Conservation (phyloP, 1,140 invertebrate genomes). For the Drosophila mayri region DNA sequence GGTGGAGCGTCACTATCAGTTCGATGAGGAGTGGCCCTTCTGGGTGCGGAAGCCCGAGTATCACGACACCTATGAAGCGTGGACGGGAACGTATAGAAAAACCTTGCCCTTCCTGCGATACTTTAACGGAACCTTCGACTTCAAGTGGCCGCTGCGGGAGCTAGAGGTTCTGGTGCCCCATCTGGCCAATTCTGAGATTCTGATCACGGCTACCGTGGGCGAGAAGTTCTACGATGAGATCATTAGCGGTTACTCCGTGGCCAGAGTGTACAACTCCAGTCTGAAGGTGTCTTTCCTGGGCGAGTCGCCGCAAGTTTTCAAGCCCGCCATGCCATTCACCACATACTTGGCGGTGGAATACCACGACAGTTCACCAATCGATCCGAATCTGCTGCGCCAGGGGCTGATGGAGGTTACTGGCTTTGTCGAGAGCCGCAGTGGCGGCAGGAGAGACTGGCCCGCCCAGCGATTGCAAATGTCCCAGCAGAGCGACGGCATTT, state of each 20-base stretch:
- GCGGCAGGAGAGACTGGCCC: slow-evolving; percentile 87
- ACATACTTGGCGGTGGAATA: slow-evolving; percentile 90
- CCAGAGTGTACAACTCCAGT: slow-evolving; percentile 94
- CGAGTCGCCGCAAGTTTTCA: slow-evolving; percentile 96
- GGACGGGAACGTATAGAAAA: slow-evolving; percentile 85
- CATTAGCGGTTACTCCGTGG: slow-evolving; percentile 93
- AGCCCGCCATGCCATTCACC: slow-evolving; percentile 93
- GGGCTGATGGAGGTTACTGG: slow-evolving; percentile 88
- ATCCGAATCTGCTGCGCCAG: slow-evolving; percentile 86
- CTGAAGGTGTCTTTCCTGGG: slow-evolving; percentile 94
- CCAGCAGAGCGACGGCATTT: slow-evolving; percentile 88
- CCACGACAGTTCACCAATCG: slow-evolving; percentile 91
- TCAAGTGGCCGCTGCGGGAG: slow-evolving; percentile 93
- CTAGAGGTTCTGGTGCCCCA: slow-evolving; percentile 88
- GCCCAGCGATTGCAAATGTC: slow-evolving; percentile 86
- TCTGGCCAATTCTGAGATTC: slow-evolving; percentile 92
- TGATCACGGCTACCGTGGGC: slow-evolving; percentile 94
- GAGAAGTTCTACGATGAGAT: slow-evolving; percentile 95
- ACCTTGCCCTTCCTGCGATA: slow-evolving; percentile 89
- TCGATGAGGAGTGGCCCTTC: slow-evolving; percentile 91
- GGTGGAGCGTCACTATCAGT: slow-evolving; percentile 90
- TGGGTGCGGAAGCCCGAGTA: slow-evolving; percentile 89
- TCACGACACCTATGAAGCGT: slow-evolving; percentile 66
- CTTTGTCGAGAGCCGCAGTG: slow-evolving; percentile 86
- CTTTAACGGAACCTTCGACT: slow-evolving; percentile 94